Evolutionary conservation across 2,113 vertebrate genomes (phyloP).

Genomic region (Protomyctophum bolini): DNA sequence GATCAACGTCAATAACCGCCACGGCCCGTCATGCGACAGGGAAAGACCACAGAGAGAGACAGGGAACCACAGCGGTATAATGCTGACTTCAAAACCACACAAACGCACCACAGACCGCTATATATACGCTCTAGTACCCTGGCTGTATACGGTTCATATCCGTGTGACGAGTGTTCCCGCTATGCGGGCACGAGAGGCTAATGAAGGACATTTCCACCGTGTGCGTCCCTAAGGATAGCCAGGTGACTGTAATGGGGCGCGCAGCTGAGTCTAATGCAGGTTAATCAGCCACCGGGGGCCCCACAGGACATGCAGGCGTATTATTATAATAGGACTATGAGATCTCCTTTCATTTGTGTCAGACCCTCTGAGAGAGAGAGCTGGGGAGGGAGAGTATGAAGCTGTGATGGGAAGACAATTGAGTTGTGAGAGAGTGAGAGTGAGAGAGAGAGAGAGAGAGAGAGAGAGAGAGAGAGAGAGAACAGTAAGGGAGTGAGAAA

Average conservation of each 20-base stretch:
- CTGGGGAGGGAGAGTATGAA: conserved; percentile 48
- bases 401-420: conserved; percentile 39
- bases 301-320: conserved; percentile 51
- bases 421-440: conserved; percentile 10
- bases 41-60: not conserved
- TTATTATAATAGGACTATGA: conserved; percentile 68
- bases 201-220: conserved; percentile 58
- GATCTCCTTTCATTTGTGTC: conserved; percentile 71
- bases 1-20: conserved; percentile 26
- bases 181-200: conserved; percentile 31
- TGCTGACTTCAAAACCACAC: not conserved
- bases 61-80: not conserved
- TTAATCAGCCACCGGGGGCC: conserved; percentile 69
- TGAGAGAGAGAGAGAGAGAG: not conserved
- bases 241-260: conserved; percentile 68
- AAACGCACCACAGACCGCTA: conserved; percentile 1
- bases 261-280: conserved; percentile 63
- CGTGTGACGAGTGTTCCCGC: conserved; percentile 21
- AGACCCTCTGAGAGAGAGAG: conserved; percentile 62
- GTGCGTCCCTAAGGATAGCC: conserved; percentile 59
- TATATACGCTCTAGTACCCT: too few relatives aligned
- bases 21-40: not conserved
- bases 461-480: conserved; percentile 1
- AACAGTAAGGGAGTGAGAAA: not conserved
- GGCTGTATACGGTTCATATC: not conserved